phyloP scores from a whole-genome alignment of 2,888 invertebrate species.

The Tiliacea citrago region DNA sequence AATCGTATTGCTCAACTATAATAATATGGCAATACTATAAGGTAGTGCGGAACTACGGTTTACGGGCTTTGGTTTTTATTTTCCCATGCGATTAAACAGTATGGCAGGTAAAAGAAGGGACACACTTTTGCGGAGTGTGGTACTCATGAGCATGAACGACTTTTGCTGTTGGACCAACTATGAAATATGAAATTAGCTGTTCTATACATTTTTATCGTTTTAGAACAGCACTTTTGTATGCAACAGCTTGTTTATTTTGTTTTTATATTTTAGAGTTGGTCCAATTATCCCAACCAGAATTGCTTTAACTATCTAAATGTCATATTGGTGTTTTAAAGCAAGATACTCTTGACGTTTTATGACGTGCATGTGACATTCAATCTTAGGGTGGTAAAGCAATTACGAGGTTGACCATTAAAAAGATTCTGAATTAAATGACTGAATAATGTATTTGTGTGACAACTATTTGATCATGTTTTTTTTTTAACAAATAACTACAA shows the following conservation, averaged over 20 bases:
- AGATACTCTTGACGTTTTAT: background rate
- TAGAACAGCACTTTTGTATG: background rate
- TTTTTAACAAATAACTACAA: background rate
- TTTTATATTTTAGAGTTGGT: background rate
- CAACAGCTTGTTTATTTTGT: background rate
- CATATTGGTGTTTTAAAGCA: background rate
- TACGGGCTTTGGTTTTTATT: background rate
- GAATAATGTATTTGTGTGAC: background rate
- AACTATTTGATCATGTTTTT: background rate
- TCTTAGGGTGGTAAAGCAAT: background rate
- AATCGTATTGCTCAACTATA: slow-evolving; percentile 3
- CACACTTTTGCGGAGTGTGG: background rate
- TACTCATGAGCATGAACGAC: background rate
- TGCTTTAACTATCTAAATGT: background rate
- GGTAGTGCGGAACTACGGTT: background rate
- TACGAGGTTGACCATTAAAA: background rate
- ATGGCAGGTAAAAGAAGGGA: background rate
- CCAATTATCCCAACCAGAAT: background rate
- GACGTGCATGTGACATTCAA: background rate
- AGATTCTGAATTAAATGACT: background rate
- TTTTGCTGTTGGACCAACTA: background rate
- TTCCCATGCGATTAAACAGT: background rate
- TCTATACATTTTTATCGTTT: background rate
- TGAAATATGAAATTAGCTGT: background rate
- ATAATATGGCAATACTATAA: background rate